Conservation (phyloP, 2,797 vertebrate species). For the Protonibea diacanthus region DNA sequence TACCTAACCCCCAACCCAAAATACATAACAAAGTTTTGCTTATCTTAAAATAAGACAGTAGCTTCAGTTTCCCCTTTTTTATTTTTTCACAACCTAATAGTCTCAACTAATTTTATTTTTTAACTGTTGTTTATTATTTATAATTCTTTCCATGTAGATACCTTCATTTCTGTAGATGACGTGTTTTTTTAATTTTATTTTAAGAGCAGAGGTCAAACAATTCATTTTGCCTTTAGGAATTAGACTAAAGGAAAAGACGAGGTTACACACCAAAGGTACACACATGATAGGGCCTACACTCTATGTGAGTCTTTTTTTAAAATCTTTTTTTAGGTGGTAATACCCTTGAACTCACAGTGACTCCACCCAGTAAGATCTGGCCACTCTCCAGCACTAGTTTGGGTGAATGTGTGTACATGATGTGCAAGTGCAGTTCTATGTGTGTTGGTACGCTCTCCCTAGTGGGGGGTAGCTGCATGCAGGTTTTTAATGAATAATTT, state of each 20-base stretch:
- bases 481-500: constrained; percentile 71
- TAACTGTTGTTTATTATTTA: no score
- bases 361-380: neutral
- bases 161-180: neutral
- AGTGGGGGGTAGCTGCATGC: constrained; percentile 30
- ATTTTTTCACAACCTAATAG: no score
- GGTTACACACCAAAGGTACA: neutral
- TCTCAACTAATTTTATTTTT: no score
- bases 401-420: neutral
- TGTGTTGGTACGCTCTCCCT: constrained; percentile 11
- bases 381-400: neutral
- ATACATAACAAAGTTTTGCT: no score
- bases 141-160: neutral
- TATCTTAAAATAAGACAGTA: no score
- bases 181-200: neutral
- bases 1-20: no score
- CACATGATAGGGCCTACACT: neutral
- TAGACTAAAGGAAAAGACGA: neutral
- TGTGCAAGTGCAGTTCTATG: neutral
- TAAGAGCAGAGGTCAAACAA: neutral
- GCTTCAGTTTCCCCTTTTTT: no score
- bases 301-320: neutral
- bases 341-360: neutral
- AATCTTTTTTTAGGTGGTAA: neutral
- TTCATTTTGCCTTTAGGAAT: neutral